phyloP scores from a whole-genome alignment of 1,140 invertebrate genomes.

The Micrasema minimum region DNA sequence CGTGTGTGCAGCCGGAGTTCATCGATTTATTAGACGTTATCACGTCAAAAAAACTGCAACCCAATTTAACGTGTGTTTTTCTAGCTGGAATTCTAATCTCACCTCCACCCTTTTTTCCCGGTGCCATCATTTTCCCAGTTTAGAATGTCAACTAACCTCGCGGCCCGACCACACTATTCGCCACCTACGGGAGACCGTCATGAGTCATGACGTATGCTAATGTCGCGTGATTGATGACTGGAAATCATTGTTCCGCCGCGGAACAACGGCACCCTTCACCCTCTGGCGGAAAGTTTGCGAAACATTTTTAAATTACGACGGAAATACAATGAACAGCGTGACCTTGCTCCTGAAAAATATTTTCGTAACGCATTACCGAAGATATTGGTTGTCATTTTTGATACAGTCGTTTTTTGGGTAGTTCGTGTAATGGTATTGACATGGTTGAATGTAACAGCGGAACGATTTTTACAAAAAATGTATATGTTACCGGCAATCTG shows the following conservation, averaged over 20 bases:
- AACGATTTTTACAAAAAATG: too few relatives aligned
- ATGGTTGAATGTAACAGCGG: too few relatives aligned
- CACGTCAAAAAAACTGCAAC: too few relatives aligned
- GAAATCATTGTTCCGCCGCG: conserved; percentile 24
- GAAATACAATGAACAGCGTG: conserved; percentile 11
- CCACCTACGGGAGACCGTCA: conserved; percentile 28
- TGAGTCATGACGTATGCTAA: conserved; percentile 54
- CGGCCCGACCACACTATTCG: conserved; percentile 1
- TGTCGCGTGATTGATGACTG: conserved; percentile 50
- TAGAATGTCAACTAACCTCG: background rate
- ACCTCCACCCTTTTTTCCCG: background rate
- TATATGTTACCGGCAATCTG: too few relatives aligned
- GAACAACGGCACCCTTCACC: conserved; percentile 24
- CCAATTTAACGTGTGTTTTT: background rate
- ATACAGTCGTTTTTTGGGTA: too few relatives aligned
- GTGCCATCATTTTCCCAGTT: background rate
- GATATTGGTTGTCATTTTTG: too few relatives aligned
- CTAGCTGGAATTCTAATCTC: too few relatives aligned
- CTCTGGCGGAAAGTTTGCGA: conserved; percentile 18
- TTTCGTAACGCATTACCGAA: too few relatives aligned
- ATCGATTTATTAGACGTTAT: too few relatives aligned
- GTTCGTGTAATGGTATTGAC: too few relatives aligned
- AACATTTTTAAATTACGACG: conserved; percentile 25
- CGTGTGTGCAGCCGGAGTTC: too few relatives aligned
- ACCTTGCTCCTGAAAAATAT: conserved; percentile 27